Percentiles rank a stretch among this genome's conserved stretches.
Evolutionary conservation across 2,113 vertebrate species (phyloP).

Genomic region (Micromys minutus): DNA sequence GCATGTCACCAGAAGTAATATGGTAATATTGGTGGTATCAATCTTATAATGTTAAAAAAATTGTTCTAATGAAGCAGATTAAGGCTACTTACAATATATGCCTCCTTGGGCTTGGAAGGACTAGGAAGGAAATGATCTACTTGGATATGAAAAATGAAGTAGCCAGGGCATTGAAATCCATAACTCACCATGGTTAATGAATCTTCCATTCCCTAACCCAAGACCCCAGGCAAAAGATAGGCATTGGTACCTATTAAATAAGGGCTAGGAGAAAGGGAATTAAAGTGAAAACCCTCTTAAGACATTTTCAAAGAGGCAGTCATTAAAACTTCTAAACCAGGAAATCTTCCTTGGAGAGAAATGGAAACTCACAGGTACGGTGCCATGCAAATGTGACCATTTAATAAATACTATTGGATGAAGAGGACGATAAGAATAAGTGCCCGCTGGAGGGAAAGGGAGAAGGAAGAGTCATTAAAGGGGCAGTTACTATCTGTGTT

Average conservation of each 20-base stretch:
- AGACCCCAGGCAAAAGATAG: conserved; percentile 82
- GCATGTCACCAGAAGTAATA: conserved; percentile 72
- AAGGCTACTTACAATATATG: conserved; percentile 78
- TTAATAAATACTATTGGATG: conserved; percentile 77
- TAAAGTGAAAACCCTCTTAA: conserved; percentile 80
- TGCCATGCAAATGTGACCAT: conserved; percentile 75
- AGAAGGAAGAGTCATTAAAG: conserved; percentile 36
- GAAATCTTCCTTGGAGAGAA: conserved; percentile 80
- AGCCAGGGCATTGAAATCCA: conserved; percentile 81
- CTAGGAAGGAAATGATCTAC: conserved; percentile 76
- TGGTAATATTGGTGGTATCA: conserved; percentile 75
- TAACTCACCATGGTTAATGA: conserved; percentile 83
- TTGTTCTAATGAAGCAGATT: conserved; percentile 79
- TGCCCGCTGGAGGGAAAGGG: conserved; percentile 65
- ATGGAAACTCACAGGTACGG: conserved; percentile 72
- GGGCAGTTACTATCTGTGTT: conserved; percentile 18
- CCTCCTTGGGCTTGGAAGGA: conserved; percentile 73
- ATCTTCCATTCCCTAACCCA: conserved; percentile 79
- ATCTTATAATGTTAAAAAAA: conserved; percentile 65
- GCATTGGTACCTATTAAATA: conserved; percentile 80
- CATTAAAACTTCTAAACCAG: conserved; percentile 81
- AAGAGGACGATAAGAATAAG: conserved; percentile 73
- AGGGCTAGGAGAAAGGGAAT: conserved; percentile 80
- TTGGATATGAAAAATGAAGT: conserved; percentile 82
- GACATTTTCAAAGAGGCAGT: conserved; percentile 81